A percentile compares a stretch with the other conserved stretches of the same genome.
Evolutionary conservation across 2,797 vertebrate species (phyloP).

Genomic region (Heteromormyrus szaboi): DNA sequence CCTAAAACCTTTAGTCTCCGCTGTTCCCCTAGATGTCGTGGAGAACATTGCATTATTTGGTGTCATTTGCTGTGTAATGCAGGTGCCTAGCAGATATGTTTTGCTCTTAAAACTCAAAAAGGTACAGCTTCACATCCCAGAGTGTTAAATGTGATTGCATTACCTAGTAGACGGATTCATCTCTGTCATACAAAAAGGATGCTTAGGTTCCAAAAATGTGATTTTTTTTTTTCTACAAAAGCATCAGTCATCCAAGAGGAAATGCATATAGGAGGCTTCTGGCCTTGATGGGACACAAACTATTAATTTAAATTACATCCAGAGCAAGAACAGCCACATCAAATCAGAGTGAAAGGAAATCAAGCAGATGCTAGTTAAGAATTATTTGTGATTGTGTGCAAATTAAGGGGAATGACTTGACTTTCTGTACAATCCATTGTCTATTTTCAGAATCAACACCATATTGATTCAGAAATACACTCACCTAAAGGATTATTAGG

Average conservation of each 20-base stretch:
- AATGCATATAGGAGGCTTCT: neutral
- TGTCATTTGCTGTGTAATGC: neutral
- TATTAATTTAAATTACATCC: neutral
- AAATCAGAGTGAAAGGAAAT: conserved; percentile 4
- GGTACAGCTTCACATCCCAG: neutral
- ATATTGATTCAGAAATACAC: neutral
- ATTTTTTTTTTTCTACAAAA: conserved; percentile 9
- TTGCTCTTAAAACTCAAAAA: neutral
- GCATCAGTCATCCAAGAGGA: conserved; percentile 14
- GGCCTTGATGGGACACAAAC: neutral
- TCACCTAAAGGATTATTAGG: too few species aligned
- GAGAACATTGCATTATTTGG: neutral
- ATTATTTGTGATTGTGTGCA: conserved; percentile 20
- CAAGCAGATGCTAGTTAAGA: conserved; percentile 1
- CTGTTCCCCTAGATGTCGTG: neutral
- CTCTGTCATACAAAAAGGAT: conserved; percentile 20
- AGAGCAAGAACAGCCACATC: neutral
- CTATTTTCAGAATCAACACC: neutral
- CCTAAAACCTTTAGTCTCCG: neutral
- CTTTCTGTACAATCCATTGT: neutral
- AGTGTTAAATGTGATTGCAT: conserved; percentile 14
- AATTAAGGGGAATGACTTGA: neutral
- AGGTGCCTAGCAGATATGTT: neutral
- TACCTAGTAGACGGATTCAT: conserved; percentile 19
- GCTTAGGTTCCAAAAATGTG: conserved; percentile 4